phyloP scores from a whole-genome alignment of 2,888 invertebrate species.

The Cheilosia scutellata region DNA sequence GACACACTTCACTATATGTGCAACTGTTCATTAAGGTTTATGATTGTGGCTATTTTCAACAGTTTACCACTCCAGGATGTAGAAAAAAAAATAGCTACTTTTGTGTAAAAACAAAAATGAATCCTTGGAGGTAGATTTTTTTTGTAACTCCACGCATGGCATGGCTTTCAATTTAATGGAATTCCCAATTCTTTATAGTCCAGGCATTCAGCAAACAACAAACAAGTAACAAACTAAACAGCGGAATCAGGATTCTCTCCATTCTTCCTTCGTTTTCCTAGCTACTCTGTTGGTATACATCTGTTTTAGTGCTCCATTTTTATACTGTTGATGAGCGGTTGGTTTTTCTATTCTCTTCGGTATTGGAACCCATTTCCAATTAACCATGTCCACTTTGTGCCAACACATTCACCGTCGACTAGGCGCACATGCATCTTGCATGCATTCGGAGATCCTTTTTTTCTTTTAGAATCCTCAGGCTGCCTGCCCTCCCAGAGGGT shows the following conservation, averaged over 20 bases:
- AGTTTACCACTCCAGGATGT: constrained; percentile 4
- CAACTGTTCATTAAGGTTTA: constrained; percentile 34
- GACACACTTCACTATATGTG: constrained; percentile 20
- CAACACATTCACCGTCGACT: constrained; percentile 60
- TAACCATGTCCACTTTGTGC: constrained; percentile 66
- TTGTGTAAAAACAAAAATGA: neutral
- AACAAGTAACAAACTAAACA: constrained; percentile 46
- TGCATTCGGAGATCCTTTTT: constrained; percentile 20
- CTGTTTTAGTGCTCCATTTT: constrained; percentile 14
- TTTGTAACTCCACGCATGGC: neutral
- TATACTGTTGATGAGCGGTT: too few relatives aligned
- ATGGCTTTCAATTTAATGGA: constrained; percentile 35
- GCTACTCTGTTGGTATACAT: constrained; percentile 4
- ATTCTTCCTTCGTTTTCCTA: neutral
- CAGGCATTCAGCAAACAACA: constrained; percentile 28
- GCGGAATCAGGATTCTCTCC: neutral
- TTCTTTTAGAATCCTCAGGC: constrained; percentile 22
- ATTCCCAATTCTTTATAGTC: constrained; percentile 42
- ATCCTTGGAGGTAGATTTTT: constrained; percentile 20
- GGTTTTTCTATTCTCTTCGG: neutral
- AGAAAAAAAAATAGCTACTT: neutral
- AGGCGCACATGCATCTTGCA: constrained; percentile 8
- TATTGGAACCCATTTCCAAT: constrained; percentile 62
- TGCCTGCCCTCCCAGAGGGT: constrained; percentile 55
- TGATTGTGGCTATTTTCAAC: constrained; percentile 43